Base-by-base conservation (phyloP, 2,797 vertebrate species). In the Acanthornis magna region DNA sequence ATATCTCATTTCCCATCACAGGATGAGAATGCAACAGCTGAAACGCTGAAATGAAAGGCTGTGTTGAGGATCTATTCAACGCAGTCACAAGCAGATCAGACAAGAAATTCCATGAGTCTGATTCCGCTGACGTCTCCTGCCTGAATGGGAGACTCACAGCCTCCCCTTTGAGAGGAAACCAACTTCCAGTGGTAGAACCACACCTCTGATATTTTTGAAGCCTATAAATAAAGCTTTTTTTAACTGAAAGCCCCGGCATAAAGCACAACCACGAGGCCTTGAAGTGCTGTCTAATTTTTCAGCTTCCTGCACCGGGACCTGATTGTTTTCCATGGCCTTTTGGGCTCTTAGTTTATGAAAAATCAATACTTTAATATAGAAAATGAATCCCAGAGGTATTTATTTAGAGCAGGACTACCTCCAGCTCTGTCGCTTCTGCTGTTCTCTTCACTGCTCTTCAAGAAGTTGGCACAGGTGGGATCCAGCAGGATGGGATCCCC, bases 291-390 rank as follows among this genome's bases (percentile, higher is more conserved):
- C 89, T 96, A 96, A 96, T 95, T 96, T 96, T 96, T 97, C 96
- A 91, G 66, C 70, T 55, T 96, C 93, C 92, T 96, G 60, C 79
- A 80, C 83, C 92, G 94, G 80, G 93, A 96, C 95, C 94, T 93
- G 74, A 95, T 97, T 98, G 93, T 97, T 98, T 97, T 97, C 92
- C 81, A 51, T 93, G 96, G 95, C 93, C 96, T 97, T 97, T 96
- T 97, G 93, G 94, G 76, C 92, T 97, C 91, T 94, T 96, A 93
- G 95, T 97, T 98, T 97, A 98, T 98, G 96, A 97, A 97, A 97
- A 98, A 97, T 97, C 97, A 97, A 97, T 98, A 96, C 96, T 97
- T 97, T 97, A 97, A 97, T 97, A 97, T 75, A 98, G 95, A 95
- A 98, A 97, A 97, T 60, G 63, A 96, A 91, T 97, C 92, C 95